Base-by-base conservation (phyloP, 2,113 vertebrate species). In the Catagonus wagneri region DNA sequence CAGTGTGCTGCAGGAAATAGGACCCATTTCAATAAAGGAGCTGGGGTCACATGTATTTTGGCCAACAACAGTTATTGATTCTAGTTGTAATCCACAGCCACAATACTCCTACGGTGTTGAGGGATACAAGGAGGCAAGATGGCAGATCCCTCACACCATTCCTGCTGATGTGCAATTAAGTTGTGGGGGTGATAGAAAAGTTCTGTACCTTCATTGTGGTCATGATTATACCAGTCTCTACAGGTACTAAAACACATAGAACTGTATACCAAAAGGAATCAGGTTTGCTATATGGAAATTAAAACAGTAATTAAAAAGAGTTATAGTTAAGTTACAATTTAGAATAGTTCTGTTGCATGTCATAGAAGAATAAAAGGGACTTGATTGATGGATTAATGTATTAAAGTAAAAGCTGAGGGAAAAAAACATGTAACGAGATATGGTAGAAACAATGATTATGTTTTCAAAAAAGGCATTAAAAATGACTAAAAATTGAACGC, bases 391-490 rank as follows among this genome's bases (percentile, higher is more conserved):
- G 44, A 56, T 75, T 56, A 92, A 84, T 29, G 60, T 7, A 58
- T 56, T 76, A 89, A 69, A 4, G 9, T 85, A 86, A 93, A 91
- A 93, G 10, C 39, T 66, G 27, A 92, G n/a, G 79, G 36, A 83
- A 94, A 88, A 79, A 84, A 90, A 75, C 2, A 76, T 74, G 25
- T 25, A 90, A 84, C 58, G 58, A 87, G 34, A 89, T 86, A 72
- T 27, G 71, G 16, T 25, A 80, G 54, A 93, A 95, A 95, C 20
- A 78, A 92, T 36, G 90, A 92, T 63, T 78, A 63, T 83, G 69
- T 71, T 79, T 87, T 90, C 6, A 83, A 83, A 80, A 83, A 74
- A 95, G 39, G 54, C 74, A 54, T 61, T 78, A 69, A 65, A 90
- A 93, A 89, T 52, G 16, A 84, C 14, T 76, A 78, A 86, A 85